Conservation (phyloP, 2,797 vertebrate genomes). For the Tenualosa thibaudeaui region DNA sequence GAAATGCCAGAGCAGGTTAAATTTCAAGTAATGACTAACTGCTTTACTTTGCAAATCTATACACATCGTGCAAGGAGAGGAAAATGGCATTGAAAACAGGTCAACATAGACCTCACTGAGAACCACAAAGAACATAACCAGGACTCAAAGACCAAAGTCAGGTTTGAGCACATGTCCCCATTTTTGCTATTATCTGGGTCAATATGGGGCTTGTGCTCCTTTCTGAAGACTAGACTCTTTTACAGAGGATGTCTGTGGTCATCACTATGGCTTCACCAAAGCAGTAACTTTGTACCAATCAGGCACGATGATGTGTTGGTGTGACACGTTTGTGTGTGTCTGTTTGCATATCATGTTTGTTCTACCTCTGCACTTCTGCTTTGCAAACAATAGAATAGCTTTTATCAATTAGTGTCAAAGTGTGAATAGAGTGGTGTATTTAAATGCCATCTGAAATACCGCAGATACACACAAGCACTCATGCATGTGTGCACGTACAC, state of each 20-base stretch:
- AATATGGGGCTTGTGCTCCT: background rate
- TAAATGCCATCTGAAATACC: background rate
- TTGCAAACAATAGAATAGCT: background rate
- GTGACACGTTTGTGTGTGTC: background rate
- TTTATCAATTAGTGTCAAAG: background rate
- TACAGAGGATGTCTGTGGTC: background rate
- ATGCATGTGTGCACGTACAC: background rate
- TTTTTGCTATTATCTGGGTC: background rate
- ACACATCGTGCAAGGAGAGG: background rate
- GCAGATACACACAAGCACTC: background rate
- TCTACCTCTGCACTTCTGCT: background rate
- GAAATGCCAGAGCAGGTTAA: no score
- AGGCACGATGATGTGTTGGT: no score
- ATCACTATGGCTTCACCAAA: background rate
- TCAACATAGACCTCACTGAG: background rate
- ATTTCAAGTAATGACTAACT: no score
- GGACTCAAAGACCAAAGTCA: background rate
- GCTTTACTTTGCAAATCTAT: background rate
- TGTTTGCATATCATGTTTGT: background rate
- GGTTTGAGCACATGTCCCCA: background rate
- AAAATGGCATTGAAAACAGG: background rate
- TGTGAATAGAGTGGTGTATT: background rate
- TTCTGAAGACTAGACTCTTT: background rate
- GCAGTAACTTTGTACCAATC: no score
- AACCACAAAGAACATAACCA: background rate